phyloP scores from a whole-genome alignment of 23 tunicate species.

The Styela clava region DNA sequence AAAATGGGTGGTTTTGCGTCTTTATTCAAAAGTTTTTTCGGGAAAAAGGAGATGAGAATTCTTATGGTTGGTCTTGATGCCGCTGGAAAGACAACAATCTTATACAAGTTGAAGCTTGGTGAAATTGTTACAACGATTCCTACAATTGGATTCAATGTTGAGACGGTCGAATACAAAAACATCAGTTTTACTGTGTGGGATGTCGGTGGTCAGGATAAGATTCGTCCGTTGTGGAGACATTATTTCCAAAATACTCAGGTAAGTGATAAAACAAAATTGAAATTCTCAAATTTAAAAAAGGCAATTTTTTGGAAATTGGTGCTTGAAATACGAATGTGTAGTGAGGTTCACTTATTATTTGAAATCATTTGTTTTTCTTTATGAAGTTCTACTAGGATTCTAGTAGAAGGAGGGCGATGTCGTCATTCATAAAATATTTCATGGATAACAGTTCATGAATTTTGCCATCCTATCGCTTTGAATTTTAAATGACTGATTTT shows the following conservation, averaged over 20 bases:
- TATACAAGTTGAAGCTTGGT: slow-evolving; percentile 50
- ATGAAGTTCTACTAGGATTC: too few relatives aligned
- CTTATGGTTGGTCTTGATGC: slow-evolving; percentile 60
- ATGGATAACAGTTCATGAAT: too few relatives aligned
- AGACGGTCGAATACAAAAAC: slow-evolving; percentile 97
- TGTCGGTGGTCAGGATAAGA: slow-evolving; percentile 98
- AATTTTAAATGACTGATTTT: too few relatives aligned
- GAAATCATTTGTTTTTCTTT: too few relatives aligned
- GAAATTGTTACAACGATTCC: slow-evolving; percentile 57
- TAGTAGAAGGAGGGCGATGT: too few relatives aligned
- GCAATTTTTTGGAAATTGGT: not conserved
- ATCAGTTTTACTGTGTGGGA: slow-evolving; percentile 99
- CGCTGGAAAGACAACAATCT: slow-evolving; percentile 48
- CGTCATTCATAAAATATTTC: too few relatives aligned
- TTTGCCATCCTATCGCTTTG: too few relatives aligned
- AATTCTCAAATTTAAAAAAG: not conserved
- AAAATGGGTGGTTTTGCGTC: slow-evolving; percentile 32
- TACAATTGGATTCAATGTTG: slow-evolving; percentile 87
- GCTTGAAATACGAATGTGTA: not conserved
- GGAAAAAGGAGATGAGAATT: slow-evolving; percentile 51
- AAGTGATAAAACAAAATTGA: too few relatives aligned
- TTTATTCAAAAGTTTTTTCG: slow-evolving; percentile 37
- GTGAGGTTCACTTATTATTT: too few relatives aligned
- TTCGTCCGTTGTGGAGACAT: slow-evolving; percentile 96
- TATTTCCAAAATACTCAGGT: slow-evolving; percentile 96